These are phyloP conservation scores for Alviniconcha marisindica DNA, from an alignment of 1,140 invertebrate species.

Conservation along the genomic window DNA sequence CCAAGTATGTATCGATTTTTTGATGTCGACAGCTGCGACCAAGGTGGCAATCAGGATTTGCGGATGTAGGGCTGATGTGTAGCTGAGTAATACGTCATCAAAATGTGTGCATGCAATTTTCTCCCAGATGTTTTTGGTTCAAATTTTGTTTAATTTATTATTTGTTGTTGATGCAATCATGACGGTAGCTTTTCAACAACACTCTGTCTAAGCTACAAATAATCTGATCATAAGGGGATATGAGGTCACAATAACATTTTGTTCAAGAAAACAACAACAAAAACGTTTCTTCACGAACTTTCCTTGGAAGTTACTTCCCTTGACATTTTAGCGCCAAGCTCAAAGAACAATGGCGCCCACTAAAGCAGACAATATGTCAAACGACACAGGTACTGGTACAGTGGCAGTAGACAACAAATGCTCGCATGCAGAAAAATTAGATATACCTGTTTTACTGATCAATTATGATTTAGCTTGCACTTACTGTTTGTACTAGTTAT, in stretches of 20 bases:
- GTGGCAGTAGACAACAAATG: too few relatives aligned
- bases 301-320: slow-evolving; percentile 24
- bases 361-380: slow-evolving; percentile 8
- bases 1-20: neutral
- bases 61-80: neutral
- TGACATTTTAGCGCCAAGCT: slow-evolving; percentile 30
- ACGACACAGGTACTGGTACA: slow-evolving; percentile 25
- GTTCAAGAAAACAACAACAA: neutral
- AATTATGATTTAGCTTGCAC: too few relatives aligned
- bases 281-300: neutral
- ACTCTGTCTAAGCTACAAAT: neutral
- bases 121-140: neutral
- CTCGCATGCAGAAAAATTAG: too few relatives aligned
- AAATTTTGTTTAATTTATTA: too few relatives aligned
- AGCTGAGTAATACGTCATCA: slow-evolving; percentile 16
- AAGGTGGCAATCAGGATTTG: neutral
- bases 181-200: too few relatives aligned
- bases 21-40: neutral
- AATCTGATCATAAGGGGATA: neutral
- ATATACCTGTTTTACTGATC: too few relatives aligned
- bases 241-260: neutral
- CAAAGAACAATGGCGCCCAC: slow-evolving; percentile 34
- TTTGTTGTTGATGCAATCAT: too few relatives aligned
- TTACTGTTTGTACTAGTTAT: too few relatives aligned
- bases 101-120: neutral